These are phyloP conservation scores for Ethmia dodecea DNA, from an alignment of 2,888 invertebrate species.

Conservation along the genomic window DNA sequence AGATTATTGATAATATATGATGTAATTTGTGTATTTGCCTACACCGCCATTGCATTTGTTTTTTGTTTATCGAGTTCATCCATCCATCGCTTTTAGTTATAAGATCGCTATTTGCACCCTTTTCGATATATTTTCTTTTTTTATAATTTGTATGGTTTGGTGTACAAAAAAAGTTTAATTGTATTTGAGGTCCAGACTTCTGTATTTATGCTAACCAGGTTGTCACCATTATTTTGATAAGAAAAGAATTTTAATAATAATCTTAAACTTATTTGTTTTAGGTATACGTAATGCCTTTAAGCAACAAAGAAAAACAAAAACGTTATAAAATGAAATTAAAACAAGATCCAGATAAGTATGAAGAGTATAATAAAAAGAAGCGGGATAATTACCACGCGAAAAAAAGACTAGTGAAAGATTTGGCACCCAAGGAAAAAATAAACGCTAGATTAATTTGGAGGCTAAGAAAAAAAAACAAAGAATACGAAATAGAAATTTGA, in stretches of 20 bases:
- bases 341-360: slow-evolving; percentile 12
- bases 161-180: background rate
- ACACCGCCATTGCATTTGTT: background rate
- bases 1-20: background rate
- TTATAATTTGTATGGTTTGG: background rate
- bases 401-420: slow-evolving; percentile 14
- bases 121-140: background rate
- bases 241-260: background rate
- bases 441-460: slow-evolving; percentile 13
- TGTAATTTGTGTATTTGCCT: background rate
- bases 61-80: background rate
- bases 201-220: too few relatives aligned
- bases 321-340: slow-evolving; percentile 16
- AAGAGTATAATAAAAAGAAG: slow-evolving; percentile 12
- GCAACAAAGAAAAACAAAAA: slow-evolving; percentile 11
- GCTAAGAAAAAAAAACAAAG: slow-evolving; percentile 6
- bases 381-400: slow-evolving; percentile 11
- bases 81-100: background rate
- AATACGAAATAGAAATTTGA: slow-evolving; percentile 1
- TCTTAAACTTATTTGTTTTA: background rate
- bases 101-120: background rate
- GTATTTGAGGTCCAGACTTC: background rate
- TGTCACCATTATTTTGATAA: too few relatives aligned
- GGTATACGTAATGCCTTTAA: slow-evolving; percentile 7
- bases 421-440: slow-evolving; percentile 12